phyloP scores from a whole-genome alignment of 2,797 vertebrate species.

The Labeo calbasu region DNA sequence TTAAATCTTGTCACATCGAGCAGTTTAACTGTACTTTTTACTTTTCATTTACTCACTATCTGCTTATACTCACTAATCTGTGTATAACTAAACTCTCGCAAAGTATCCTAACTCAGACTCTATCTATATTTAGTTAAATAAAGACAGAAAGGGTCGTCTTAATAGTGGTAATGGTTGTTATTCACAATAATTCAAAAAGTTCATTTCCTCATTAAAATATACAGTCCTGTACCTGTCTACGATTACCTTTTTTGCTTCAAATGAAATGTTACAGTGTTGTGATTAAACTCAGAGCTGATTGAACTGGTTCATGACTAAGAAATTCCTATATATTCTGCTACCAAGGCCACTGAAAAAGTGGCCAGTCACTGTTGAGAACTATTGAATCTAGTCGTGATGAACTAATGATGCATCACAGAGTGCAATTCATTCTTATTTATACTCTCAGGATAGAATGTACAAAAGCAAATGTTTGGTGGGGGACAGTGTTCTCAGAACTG shows the following conservation, averaged over 20 bases:
- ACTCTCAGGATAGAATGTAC: not conserved
- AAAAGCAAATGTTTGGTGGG: not conserved
- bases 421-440: not conserved
- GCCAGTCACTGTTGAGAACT: not conserved
- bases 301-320: not conserved
- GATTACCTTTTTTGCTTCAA: not conserved
- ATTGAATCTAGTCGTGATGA: not conserved
- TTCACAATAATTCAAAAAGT: too few species aligned
- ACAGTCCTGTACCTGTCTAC: not conserved
- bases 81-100: too few species aligned
- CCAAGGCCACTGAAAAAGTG: not conserved
- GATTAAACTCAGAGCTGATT: not conserved
- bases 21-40: too few species aligned
- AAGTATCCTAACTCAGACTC: too few species aligned
- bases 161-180: too few species aligned
- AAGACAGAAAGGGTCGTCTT: too few species aligned
- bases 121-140: too few species aligned
- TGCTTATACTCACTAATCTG: too few species aligned
- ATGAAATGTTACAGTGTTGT: not conserved
- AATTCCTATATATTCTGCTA: not conserved
- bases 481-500: not conserved
- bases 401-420: not conserved
- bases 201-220: not conserved
- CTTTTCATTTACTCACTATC: too few species aligned
- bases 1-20: too few species aligned